Evolutionary conservation across 2,113 vertebrate genomes (phyloP).

Genomic region (Theristicus caerulescens): DNA sequence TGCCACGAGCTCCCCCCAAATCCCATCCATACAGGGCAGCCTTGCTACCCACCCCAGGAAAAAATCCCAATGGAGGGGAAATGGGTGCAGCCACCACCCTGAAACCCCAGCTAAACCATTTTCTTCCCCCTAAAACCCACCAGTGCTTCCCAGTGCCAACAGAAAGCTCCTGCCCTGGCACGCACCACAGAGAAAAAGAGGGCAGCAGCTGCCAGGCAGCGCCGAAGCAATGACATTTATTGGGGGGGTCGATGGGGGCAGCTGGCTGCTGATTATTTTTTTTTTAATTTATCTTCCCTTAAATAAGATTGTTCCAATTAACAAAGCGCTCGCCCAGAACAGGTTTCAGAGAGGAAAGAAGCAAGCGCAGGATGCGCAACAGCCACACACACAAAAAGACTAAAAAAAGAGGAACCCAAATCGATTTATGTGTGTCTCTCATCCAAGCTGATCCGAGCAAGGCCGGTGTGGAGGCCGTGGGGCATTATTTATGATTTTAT

Average conservation of each 20-base stretch:
- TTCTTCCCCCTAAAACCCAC: background rate
- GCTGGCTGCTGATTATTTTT: background rate
- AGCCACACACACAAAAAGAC: background rate
- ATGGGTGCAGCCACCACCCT: rapidly evolving
- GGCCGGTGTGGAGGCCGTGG: rapidly evolving
- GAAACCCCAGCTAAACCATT: background rate
- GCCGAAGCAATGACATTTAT: background rate
- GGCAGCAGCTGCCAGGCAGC: slow-evolving; percentile 55
- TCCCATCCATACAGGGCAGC: background rate
- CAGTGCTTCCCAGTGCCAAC: background rate
- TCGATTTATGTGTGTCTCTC: background rate
- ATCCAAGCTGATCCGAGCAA: background rate
- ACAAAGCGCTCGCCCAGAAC: slow-evolving; percentile 4
- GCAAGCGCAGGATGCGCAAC: background rate
- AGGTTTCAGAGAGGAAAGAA: background rate
- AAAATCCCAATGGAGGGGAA: rapidly evolving
- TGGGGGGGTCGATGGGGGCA: background rate
- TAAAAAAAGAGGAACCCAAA: background rate
- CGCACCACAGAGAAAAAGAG: background rate
- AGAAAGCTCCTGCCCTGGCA: background rate
- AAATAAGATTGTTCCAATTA: slow-evolving; percentile 56
- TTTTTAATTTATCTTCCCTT: slow-evolving; percentile 52
- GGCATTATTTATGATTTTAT: background rate
- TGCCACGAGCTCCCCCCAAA: rapidly evolving
- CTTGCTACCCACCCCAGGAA: background rate